Evolutionary conservation across 2,797 vertebrate genomes (phyloP).

Genomic region (Mionectes olivaceus): DNA sequence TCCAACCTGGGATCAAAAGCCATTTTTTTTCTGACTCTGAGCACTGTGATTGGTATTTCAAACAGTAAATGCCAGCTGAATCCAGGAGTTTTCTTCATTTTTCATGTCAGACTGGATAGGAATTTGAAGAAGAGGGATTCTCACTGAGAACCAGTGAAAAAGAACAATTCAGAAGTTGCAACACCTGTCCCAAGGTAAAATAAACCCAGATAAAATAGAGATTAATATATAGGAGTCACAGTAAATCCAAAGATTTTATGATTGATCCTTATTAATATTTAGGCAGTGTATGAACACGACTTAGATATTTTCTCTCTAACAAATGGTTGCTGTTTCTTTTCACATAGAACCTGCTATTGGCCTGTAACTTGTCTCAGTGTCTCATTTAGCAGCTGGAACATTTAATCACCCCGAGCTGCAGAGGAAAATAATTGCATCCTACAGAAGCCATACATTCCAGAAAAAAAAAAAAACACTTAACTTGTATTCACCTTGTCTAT

Average conservation of each 20-base stretch:
- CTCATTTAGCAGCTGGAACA: conserved; percentile 31
- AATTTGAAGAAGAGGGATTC: conserved; percentile 27
- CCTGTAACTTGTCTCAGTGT: not conserved
- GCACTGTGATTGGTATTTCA: not conserved
- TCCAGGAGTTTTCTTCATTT: not conserved
- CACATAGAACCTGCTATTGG: not conserved
- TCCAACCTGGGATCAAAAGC: not conserved
- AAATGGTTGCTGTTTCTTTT: conserved; percentile 19
- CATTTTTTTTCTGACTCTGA: not conserved
- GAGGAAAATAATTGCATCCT: conserved; percentile 24
- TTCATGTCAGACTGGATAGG: not conserved
- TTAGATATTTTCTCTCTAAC: conserved; percentile 7
- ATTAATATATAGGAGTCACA: not conserved
- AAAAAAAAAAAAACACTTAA: not conserved
- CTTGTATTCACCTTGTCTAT: not conserved
- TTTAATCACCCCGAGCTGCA: conserved; percentile 35
- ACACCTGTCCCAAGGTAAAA: not conserved
- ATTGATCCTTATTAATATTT: not conserved
- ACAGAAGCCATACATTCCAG: conserved; percentile 12
- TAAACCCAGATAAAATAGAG: not conserved
- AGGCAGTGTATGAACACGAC: not conserved
- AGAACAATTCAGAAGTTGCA: not conserved
- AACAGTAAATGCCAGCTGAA: not conserved
- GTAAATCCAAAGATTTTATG: not conserved
- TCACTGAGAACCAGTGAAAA: not conserved